These are phyloP conservation scores for Lutjanus argentimaculatus DNA, from an alignment of 2,797 vertebrate genomes.

Conservation along the genomic window DNA sequence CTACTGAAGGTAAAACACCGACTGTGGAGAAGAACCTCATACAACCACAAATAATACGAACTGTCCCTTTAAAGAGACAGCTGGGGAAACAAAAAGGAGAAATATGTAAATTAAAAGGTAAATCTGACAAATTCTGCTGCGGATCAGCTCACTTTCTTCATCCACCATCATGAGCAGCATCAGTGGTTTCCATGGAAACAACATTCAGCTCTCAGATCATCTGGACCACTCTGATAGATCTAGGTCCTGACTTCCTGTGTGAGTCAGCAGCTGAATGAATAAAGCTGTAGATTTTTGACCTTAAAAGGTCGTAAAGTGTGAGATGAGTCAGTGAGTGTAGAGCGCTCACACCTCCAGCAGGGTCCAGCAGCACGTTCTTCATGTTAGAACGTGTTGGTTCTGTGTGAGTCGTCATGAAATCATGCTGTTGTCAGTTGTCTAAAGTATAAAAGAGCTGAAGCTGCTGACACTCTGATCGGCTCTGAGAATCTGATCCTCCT, in stretches of 20 bases:
- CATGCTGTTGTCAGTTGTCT: not conserved
- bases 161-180: not conserved
- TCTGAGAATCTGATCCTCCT: conserved; percentile 91
- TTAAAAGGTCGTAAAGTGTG: conserved; percentile 8
- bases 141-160: not conserved
- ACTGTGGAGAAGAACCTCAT: too few species aligned
- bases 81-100: too few species aligned
- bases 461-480: conserved; percentile 15
- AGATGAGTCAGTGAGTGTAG: not conserved
- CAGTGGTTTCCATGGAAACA: not conserved
- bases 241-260: not conserved
- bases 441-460: conserved; percentile 16
- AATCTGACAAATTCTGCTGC: too few species aligned
- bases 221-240: not conserved
- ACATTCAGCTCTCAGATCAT: not conserved
- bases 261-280: not conserved
- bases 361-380: not conserved
- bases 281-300: conserved; percentile 30
- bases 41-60: too few species aligned
- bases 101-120: too few species aligned
- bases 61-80: too few species aligned
- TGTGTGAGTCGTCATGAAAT: too few species aligned
- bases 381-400: too few species aligned
- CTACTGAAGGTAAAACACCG: too few species aligned
- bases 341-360: not conserved